Evolutionary conservation across 2,113 vertebrate genomes (phyloP).

Genomic region (Rhadina sibilatrix): DNA sequence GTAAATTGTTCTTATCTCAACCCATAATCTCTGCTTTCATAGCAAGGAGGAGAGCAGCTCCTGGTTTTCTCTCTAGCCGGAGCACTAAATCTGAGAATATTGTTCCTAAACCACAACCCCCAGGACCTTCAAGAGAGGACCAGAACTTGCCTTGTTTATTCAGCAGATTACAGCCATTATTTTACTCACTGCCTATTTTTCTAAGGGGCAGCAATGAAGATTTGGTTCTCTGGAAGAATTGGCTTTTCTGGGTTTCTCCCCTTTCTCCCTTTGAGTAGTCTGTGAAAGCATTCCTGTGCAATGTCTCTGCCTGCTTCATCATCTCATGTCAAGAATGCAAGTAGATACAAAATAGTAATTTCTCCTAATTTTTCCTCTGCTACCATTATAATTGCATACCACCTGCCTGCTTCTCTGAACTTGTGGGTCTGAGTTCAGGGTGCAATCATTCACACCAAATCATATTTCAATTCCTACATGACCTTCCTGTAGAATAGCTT

Average conservation of each 20-base stretch:
- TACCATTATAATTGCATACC: background rate
- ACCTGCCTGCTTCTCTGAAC: background rate
- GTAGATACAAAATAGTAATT: background rate
- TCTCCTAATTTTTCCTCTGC: background rate
- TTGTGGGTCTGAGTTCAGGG: background rate
- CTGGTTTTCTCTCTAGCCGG: background rate
- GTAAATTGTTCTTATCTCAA: background rate
- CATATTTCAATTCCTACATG: background rate
- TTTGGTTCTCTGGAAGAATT: background rate
- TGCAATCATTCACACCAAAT: background rate
- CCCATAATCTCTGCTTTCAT: background rate
- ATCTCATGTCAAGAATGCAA: background rate
- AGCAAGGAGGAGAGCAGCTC: background rate
- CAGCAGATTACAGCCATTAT: background rate
- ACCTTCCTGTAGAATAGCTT: background rate
- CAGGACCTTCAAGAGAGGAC: background rate
- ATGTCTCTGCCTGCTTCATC: accelerated
- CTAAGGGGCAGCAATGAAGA: background rate
- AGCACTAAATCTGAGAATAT: background rate
- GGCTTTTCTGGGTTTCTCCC: background rate
- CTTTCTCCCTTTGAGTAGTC: background rate
- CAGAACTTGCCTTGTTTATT: background rate
- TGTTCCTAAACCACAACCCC: background rate
- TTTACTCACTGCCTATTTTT: background rate
- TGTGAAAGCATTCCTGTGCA: background rate